Evolutionary conservation across 2,113 vertebrate genomes (phyloP), one percentile per base, ranked within the genome.

Genomic region (Condylura cristata): DNA sequence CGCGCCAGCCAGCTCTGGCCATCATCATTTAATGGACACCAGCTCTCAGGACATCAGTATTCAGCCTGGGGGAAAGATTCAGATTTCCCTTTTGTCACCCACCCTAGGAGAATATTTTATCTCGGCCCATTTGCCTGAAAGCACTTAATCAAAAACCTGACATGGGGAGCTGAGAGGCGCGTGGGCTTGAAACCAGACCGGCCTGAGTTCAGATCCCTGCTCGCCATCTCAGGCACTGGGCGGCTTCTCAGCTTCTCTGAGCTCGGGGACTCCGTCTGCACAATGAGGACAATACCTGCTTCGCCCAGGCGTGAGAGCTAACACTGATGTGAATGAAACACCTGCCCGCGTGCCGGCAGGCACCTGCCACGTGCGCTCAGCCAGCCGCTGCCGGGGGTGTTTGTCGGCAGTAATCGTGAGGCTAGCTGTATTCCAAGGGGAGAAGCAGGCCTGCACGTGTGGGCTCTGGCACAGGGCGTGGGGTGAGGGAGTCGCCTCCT

Each of bases 381-480:
- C 65, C 28, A 86, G 26, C 61, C 39, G 22, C 44, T 32, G 37
- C 68, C 26, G 0, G 13, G 20, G 79, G 13, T 51, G 32, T 86
- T 71, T 81, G 39, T 65, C 74, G 56, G 87, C 78, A 75, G 34
- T 91, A 81, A 84, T 87, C 17, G 76, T 30, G 30, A 92, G 78
- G 44, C 18, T 65, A 32, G 83, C 84, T 60, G 39, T 34, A 60
- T 39, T 34, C 66, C 53, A 12, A 90, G 56, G 78, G 72, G 85
- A 65, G 56, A 65, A 58, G 34, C 61, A 75, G 51, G 11, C 20
- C 53, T 60, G 70, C 30, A 22, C 70, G 6, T 8, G 41, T 16
- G 24, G 86, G 32, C 56, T n/a, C 82, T 60, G 0, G 0, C 30
- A 68, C 12, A 51, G 58, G 44, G 5, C 65, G 41, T 4, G 7